phyloP scores from a whole-genome alignment of 2,113 vertebrate species.

The Pleuronectes platessa region DNA sequence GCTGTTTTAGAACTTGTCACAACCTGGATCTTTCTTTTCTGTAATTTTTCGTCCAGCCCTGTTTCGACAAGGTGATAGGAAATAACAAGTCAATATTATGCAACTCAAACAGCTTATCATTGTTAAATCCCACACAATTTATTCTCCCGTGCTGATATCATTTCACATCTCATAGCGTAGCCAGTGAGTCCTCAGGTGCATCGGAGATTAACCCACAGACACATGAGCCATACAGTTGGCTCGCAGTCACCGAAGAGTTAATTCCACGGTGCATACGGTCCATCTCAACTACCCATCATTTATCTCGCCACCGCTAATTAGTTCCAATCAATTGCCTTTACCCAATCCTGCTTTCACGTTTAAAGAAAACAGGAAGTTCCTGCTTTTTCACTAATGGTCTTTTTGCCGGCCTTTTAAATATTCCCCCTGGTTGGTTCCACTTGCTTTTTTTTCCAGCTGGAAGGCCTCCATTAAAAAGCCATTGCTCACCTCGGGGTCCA shows the following conservation, averaged over 20 bases:
- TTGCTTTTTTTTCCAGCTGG: slow-evolving; percentile 36
- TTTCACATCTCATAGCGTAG: slow-evolving; percentile 16
- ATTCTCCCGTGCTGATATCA: no score
- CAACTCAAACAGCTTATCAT: slow-evolving; percentile 17
- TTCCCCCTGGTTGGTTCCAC: slow-evolving; percentile 62
- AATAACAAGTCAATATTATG: slow-evolving; percentile 30
- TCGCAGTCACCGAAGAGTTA: slow-evolving; percentile 50
- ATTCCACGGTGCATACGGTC: slow-evolving; percentile 45
- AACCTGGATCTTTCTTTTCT: slow-evolving; percentile 36
- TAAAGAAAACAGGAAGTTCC: slow-evolving; percentile 74
- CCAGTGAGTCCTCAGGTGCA: not conserved
- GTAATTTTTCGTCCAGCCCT: slow-evolving; percentile 16
- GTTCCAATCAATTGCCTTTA: slow-evolving; percentile 77
- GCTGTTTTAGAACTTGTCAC: slow-evolving; percentile 48
- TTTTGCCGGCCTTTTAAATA: slow-evolving; percentile 65
- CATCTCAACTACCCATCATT: slow-evolving; percentile 72
- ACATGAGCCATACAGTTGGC: not conserved
- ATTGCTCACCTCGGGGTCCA: slow-evolving; percentile 60
- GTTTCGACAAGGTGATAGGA: slow-evolving; percentile 42
- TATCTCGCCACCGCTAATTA: slow-evolving; percentile 75
- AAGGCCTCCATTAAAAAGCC: slow-evolving; percentile 70
- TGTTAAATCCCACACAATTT: slow-evolving; percentile 10
- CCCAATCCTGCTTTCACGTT: slow-evolving; percentile 66
- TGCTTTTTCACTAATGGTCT: slow-evolving; percentile 66
- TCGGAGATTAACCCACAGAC: no score